Evolutionary conservation across 2,797 vertebrate genomes (phyloP).

Genomic region (Garrulus glandarius): DNA sequence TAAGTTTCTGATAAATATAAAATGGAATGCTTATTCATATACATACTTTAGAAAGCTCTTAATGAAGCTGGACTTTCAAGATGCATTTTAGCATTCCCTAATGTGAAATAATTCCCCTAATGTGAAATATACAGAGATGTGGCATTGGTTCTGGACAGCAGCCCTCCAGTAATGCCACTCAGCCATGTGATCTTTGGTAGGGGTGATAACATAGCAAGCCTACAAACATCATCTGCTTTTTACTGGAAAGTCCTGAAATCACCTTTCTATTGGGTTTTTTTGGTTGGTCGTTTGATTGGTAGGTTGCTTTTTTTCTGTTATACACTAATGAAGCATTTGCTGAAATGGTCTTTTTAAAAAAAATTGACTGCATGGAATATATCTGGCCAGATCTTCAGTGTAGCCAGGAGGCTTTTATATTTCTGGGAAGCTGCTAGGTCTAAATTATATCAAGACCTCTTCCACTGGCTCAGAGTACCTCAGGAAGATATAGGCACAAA

Average conservation of each 20-base stretch:
- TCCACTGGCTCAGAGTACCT: background rate
- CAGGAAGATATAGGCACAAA: background rate
- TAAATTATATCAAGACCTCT: background rate
- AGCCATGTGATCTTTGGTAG: background rate
- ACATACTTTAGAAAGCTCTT: background rate
- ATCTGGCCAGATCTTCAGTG: background rate
- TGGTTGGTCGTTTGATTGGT: rapidly evolving
- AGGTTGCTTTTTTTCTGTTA: rapidly evolving
- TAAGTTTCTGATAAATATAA: background rate
- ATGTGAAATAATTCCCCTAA: background rate
- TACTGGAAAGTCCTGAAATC: background rate
- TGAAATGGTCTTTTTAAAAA: background rate
- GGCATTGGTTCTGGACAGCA: background rate
- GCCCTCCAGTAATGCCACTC: background rate
- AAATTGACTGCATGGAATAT: background rate
- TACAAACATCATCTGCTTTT: background rate
- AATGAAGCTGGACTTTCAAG: background rate
- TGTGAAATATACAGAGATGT: background rate
- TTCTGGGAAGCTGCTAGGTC: background rate
- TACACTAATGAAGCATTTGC: background rate
- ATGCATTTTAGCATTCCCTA: background rate
- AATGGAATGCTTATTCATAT: background rate
- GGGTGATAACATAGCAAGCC: background rate
- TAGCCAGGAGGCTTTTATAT: background rate
- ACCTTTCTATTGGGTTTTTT: background rate